phyloP scores from a whole-genome alignment of 2,888 invertebrate genomes.

The Chouioia cunea region DNA sequence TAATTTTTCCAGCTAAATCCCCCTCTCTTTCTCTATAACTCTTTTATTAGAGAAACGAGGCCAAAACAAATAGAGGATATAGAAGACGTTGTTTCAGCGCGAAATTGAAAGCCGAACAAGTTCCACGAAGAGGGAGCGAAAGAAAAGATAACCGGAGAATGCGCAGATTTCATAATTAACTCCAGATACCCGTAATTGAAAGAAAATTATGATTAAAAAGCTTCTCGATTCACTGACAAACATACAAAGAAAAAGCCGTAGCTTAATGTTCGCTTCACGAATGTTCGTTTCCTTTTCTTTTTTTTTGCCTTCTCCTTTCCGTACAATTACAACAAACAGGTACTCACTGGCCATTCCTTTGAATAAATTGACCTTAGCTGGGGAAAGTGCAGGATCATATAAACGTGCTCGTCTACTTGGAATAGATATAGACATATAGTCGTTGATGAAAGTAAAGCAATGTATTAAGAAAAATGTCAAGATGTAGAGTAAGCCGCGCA shows the following conservation, averaged over 20 bases:
- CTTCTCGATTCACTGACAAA: conserved; percentile 57
- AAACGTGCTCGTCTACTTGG: too few relatives aligned
- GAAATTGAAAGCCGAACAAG: conserved; percentile 2
- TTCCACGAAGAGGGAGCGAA: conserved; percentile 23
- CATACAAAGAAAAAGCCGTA: conserved; percentile 50
- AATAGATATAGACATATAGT: too few relatives aligned
- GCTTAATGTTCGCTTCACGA: too few relatives aligned
- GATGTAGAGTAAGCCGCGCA: background rate
- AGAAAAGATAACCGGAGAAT: conserved; percentile 29
- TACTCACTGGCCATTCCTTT: too few relatives aligned
- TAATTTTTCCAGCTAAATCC: background rate
- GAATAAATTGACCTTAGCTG: too few relatives aligned
- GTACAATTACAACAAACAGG: too few relatives aligned
- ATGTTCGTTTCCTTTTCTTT: too few relatives aligned
- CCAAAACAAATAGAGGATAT: conserved; percentile 4
- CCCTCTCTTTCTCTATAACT: background rate
- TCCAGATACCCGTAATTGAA: conserved; percentile 61
- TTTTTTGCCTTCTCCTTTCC: too few relatives aligned
- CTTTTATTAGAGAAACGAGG: background rate
- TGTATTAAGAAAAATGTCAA: too few relatives aligned
- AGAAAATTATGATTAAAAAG: conserved; percentile 65
- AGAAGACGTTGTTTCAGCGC: too few relatives aligned
- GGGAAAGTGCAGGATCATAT: too few relatives aligned
- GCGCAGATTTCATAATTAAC: conserved; percentile 61
- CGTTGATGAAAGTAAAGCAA: too few relatives aligned